These are phyloP conservation scores for Furnarius figulus DNA, from an alignment of 2,113 vertebrate species.

Conservation along the genomic window DNA sequence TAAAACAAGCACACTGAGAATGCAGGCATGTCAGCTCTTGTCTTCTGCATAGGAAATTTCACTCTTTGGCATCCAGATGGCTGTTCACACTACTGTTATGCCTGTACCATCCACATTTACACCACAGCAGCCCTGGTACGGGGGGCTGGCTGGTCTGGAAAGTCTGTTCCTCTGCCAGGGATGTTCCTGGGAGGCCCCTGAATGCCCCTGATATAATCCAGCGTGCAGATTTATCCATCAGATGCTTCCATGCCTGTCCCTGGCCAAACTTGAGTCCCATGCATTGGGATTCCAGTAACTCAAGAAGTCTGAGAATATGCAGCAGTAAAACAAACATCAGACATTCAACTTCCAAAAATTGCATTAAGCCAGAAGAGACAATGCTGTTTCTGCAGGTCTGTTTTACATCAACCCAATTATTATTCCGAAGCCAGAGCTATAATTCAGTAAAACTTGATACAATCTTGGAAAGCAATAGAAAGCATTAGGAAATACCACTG, in stretches of 20 bases:
- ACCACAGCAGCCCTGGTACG: neutral
- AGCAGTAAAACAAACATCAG: constrained; percentile 20
- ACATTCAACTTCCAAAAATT: neutral
- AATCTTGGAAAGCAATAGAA: constrained; percentile 24
- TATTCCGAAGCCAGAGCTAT: constrained; percentile 27
- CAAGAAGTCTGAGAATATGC: neutral
- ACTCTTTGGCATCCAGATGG: neutral
- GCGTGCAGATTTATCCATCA: neutral
- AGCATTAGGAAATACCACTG: neutral
- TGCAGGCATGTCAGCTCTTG: neutral
- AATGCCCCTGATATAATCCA: neutral
- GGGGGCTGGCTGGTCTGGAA: neutral
- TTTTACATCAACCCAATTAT: constrained; percentile 52
- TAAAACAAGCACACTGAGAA: neutral
- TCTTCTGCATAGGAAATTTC: neutral
- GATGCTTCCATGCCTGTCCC: neutral
- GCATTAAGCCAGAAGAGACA: constrained; percentile 25
- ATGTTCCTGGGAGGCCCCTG: accelerated
- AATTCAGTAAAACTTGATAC: constrained; percentile 51
- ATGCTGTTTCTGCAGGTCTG: constrained; percentile 56
- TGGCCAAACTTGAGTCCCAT: neutral
- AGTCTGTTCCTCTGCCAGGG: neutral
- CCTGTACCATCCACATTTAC: neutral
- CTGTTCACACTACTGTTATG: neutral
- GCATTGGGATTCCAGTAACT: constrained; percentile 8